Evolutionary conservation across 1,140 invertebrate species (phyloP), one percentile per base, ranked within the genome.

Genomic region (Sipha flava): DNA sequence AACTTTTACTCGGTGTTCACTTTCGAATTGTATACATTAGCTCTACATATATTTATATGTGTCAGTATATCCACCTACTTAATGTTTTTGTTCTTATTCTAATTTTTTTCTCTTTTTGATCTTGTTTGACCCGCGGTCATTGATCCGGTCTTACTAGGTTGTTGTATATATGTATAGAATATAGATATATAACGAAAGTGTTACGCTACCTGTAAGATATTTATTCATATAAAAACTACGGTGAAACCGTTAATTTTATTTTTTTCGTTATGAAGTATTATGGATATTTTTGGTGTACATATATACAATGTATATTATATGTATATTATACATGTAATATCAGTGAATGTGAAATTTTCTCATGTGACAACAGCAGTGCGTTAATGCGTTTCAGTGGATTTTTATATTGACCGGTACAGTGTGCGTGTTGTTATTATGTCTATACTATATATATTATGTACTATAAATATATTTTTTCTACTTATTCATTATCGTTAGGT

Each of bases 171-270:
- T n/a, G n/a, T n/a, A n/a, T n/a, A 26, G 5, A 14, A 29, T 3
- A 29, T 47, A 47, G 26, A 66, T 18, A n/a, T 18, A 43, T 70
- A 70, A 70, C 47, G 73, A 77, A 57, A 57, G 49, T 57, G 49
- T 54, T 7, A 29, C 66, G 66, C 26, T 26, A 31, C 23, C 3
- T 70, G n/a, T 26, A 12, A 16, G 9, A 31, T 64, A 16, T 37
- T 12, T 43, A 23, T 43, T 40, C 21, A 21, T 34, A 29, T 57
- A 57, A 68, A 9, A 43, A 73, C 10, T 18, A 75, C 34, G 31
- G 72, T 54, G 72, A 75, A 75, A 75, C 31, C 34, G 26, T 57
- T 77, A n/a, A 12, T 57, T 77, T 77, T 57, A 40, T 37, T 77
- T 37, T 59, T 37, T 14, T 29, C 40, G 26, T 70, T 29, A 70